These are phyloP conservation scores for Dendrolimus kikuchii DNA, from an alignment of 1,140 invertebrate species.

Conservation along the genomic window DNA sequence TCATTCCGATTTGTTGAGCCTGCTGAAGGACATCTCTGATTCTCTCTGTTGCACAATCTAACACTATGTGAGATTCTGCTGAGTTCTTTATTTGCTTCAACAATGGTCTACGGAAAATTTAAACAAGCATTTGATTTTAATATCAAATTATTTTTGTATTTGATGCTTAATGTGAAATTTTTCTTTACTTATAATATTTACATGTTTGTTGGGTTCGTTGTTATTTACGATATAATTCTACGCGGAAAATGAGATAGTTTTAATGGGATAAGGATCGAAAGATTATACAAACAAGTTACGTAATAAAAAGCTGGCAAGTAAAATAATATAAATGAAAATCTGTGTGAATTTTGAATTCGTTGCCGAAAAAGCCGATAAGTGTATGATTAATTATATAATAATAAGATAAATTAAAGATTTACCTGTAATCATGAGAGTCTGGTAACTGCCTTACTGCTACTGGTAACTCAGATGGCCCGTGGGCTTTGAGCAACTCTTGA, in stretches of 20 bases:
- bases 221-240: too few relatives aligned
- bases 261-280: too few relatives aligned
- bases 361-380: too few relatives aligned
- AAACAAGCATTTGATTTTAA: slow-evolving; percentile 4
- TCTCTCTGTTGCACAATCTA: slow-evolving; percentile 91
- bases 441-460: slow-evolving; percentile 86
- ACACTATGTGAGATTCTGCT: slow-evolving; percentile 91
- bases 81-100: slow-evolving; percentile 94
- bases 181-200: too few relatives aligned
- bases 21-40: slow-evolving; percentile 90
- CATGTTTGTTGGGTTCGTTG: too few relatives aligned
- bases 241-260: too few relatives aligned
- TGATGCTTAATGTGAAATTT: too few relatives aligned
- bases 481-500: slow-evolving; percentile 93
- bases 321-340: too few relatives aligned
- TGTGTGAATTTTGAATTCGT: too few relatives aligned
- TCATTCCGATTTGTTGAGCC: slow-evolving; percentile 95
- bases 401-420: slow-evolving; percentile 1
- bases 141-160: too few relatives aligned
- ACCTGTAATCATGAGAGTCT: slow-evolving; percentile 87
- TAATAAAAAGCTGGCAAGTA: too few relatives aligned
- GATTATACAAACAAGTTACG: too few relatives aligned
- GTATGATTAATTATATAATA: slow-evolving; percentile 1
- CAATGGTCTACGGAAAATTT: slow-evolving; percentile 76
- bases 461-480: slow-evolving; percentile 86